Conservation (phyloP, 2,797 vertebrate genomes). For the Heterohyrax brucei region DNA sequence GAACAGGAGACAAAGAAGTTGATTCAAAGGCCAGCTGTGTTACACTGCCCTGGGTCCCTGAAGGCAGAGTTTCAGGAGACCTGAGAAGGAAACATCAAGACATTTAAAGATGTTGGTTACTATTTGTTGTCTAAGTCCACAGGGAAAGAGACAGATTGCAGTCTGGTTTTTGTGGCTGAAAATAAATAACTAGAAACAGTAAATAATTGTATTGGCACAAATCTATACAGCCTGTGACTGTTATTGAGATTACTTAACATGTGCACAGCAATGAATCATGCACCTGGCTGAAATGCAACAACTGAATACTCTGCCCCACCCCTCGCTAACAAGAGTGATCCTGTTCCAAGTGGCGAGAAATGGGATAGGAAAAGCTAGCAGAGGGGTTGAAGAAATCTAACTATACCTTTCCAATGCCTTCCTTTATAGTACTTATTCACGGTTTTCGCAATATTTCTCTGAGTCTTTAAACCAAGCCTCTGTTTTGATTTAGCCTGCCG, state of each 20-base stretch:
- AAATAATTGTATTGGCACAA: neutral
- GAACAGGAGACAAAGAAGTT: neutral
- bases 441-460: neutral
- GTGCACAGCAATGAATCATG: neutral
- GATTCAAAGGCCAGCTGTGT: neutral
- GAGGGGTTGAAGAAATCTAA: neutral
- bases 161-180: neutral
- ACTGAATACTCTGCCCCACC: neutral
- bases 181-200: neutral
- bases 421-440: neutral
- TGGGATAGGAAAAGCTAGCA: neutral
- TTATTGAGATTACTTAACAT: neutral
- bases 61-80: neutral
- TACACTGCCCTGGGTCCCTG: neutral
- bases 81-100: neutral
- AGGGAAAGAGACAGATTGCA: neutral
- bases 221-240: neutral
- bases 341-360: neutral
- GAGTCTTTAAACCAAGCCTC: neutral
- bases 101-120: neutral
- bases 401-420: too few species aligned
- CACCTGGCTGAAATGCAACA: neutral
- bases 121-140: neutral
- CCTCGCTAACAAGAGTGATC: neutral
- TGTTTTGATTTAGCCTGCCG: neutral